phyloP scores from a whole-genome alignment of 2,113 vertebrate genomes.

The Ctenodactylus gundi region DNA sequence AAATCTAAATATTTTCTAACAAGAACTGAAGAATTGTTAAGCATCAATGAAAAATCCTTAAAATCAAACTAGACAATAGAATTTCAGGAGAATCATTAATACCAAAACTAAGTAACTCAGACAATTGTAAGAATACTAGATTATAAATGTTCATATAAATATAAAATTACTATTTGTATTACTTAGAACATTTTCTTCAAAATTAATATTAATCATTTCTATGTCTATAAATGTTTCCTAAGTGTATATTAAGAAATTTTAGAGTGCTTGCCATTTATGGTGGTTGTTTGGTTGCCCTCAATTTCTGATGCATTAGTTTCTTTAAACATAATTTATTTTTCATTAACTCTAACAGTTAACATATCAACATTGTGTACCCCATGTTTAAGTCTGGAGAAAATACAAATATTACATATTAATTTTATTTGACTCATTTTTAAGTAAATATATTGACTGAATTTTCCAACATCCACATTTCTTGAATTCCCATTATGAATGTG shows the following conservation, averaged over 20 bases:
- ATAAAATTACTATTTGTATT: not conserved
- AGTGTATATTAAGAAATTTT: not conserved
- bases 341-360: not conserved
- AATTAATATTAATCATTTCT: not conserved
- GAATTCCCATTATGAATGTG: not conserved
- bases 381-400: not conserved
- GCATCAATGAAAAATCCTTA: not conserved
- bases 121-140: not conserved
- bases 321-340: not conserved
- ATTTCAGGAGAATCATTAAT: not conserved
- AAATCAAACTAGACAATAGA: not conserved
- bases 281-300: not conserved
- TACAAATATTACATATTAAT: not conserved
- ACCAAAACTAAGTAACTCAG: not conserved
- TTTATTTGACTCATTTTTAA: not conserved
- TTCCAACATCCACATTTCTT: not conserved
- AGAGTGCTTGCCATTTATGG: not conserved
- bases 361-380: not conserved
- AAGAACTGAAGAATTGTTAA: slow-evolving; percentile 19
- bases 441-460: not conserved
- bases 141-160: not conserved
- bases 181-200: not conserved
- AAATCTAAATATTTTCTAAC: not conserved
- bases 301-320: slow-evolving; percentile 1
- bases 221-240: not conserved